These are phyloP conservation scores for Acipenser oxyrinchus DNA, from an alignment of 2,797 vertebrate genomes.

Conservation along the genomic window DNA sequence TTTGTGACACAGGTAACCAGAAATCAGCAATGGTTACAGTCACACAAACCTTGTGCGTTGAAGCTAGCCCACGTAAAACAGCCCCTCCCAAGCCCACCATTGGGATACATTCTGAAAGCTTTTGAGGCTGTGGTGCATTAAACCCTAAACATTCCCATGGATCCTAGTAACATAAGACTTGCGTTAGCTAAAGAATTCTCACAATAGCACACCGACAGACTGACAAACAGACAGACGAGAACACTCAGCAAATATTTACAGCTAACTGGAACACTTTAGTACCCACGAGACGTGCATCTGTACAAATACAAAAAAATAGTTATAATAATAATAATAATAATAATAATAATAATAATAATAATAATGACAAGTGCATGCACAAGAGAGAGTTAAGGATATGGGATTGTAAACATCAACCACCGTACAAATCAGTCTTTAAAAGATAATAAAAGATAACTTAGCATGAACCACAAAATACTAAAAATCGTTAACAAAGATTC, in stretches of 20 bases:
- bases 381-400: constrained; percentile 17
- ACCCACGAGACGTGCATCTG: constrained; percentile 36
- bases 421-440: constrained; percentile 27
- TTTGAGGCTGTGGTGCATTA: constrained; percentile 18
- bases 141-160: constrained; percentile 13
- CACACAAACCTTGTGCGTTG: too few species aligned
- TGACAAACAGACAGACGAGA: constrained; percentile 33
- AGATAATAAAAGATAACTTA: constrained; percentile 17
- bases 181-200: constrained; percentile 37
- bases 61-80: too few species aligned
- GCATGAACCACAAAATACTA: not conserved
- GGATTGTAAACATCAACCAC: constrained; percentile 26
- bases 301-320: constrained; percentile 26
- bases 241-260: constrained; percentile 39
- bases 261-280: constrained; percentile 31
- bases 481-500: constrained; percentile 13
- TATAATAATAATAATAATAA: constrained; percentile 26
- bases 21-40: too few species aligned
- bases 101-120: not conserved
- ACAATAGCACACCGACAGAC: constrained; percentile 37
- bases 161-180: constrained; percentile 41
- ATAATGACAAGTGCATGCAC: constrained; percentile 30
- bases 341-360: constrained; percentile 24
- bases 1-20: too few species aligned
- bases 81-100: too few species aligned